A percentile compares a stretch with the other conserved stretches of the same genome.
Evolutionary conservation across 2,888 invertebrate species (phyloP).

Genomic region (Tuberolachnus salignus): DNA sequence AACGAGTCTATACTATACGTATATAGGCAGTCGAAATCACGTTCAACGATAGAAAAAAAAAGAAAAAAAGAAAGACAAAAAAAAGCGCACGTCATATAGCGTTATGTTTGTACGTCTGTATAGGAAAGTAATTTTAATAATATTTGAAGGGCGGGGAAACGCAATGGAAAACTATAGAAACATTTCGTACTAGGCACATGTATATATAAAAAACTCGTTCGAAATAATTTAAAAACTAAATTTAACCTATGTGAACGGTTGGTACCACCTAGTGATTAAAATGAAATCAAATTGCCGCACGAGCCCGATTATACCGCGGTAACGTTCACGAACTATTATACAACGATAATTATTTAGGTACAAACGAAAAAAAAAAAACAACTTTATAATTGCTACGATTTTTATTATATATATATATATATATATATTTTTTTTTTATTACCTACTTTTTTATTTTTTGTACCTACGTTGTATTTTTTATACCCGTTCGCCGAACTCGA

Average conservation of each 20-base stretch:
- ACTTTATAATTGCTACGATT: slow-evolving; percentile 11
- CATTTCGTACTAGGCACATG: slow-evolving; percentile 31
- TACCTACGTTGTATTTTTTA: too few relatives aligned
- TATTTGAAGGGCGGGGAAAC: neutral
- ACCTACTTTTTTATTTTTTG: neutral
- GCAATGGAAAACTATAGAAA: neutral
- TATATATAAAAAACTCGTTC: neutral
- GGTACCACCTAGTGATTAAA: neutral
- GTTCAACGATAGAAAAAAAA: neutral
- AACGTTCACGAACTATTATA: neutral
- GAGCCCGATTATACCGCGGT: neutral
- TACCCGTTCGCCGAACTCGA: neutral
- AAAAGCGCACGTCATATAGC: too few relatives aligned
- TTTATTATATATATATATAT: too few relatives aligned
- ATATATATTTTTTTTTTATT: slow-evolving; percentile 6
- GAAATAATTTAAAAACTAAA: slow-evolving; percentile 20
- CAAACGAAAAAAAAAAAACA: neutral
- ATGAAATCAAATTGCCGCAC: neutral
- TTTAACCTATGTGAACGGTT: neutral
- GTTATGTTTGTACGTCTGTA: neutral
- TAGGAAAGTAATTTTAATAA: neutral
- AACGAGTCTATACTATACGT: neutral
- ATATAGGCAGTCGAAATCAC: neutral
- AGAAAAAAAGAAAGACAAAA: too few relatives aligned
- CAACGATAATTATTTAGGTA: slow-evolving; percentile 10